phyloP scores from a whole-genome alignment of 2,113 vertebrate genomes.

The Bubo blakistoni region DNA sequence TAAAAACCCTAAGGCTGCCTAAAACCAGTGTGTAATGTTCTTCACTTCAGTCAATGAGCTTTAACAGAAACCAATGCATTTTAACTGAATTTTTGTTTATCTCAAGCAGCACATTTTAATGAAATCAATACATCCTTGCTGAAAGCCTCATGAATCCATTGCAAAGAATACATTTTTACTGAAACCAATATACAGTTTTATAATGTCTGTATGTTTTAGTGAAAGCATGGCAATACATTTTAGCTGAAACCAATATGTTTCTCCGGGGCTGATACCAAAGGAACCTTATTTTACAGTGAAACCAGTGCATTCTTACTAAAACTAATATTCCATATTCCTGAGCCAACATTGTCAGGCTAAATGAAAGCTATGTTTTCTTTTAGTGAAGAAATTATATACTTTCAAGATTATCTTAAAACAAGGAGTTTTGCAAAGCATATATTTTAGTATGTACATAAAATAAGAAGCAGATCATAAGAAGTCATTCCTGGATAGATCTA shows the following conservation, averaged over 20 bases:
- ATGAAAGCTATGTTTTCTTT: slow-evolving; percentile 65
- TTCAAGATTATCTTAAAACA: slow-evolving; percentile 37
- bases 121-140: slow-evolving; percentile 81
- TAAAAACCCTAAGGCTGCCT: slow-evolving; percentile 66
- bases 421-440: slow-evolving; percentile 25
- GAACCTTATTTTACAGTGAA: slow-evolving; percentile 63
- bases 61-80: slow-evolving; percentile 80
- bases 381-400: slow-evolving; percentile 44
- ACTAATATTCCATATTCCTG: slow-evolving; percentile 57
- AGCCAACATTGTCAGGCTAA: slow-evolving; percentile 35
- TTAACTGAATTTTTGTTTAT: slow-evolving; percentile 82
- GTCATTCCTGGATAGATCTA: not conserved
- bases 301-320: slow-evolving; percentile 65
- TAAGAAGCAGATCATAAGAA: slow-evolving; percentile 12
- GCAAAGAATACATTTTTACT: slow-evolving; percentile 74
- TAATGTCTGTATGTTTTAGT: slow-evolving; percentile 75
- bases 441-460: slow-evolving; percentile 48
- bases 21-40: slow-evolving; percentile 62
- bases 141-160: slow-evolving; percentile 75
- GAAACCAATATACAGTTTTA: slow-evolving; percentile 71
- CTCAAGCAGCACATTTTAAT: slow-evolving; percentile 79
- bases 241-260: slow-evolving; percentile 73
- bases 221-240: slow-evolving; percentile 70
- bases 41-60: slow-evolving; percentile 76
- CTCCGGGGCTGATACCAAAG: slow-evolving; percentile 53